phyloP scores from a whole-genome alignment of 2,113 vertebrate species.

The Rostratula benghalensis region DNA sequence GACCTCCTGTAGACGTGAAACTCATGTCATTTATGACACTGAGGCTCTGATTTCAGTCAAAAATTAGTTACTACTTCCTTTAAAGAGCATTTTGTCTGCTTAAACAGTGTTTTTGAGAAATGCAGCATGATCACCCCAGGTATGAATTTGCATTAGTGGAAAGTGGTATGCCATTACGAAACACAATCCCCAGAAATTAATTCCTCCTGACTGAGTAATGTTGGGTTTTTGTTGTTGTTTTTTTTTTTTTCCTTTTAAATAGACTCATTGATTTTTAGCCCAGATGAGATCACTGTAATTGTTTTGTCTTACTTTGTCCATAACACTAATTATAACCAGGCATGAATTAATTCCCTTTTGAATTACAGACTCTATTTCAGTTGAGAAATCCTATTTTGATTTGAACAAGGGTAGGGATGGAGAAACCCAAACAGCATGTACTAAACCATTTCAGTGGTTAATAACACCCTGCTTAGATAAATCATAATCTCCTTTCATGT shows the following conservation, averaged over 20 bases:
- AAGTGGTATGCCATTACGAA: neutral
- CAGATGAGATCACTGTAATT: constrained; percentile 33
- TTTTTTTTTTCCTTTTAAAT: neutral
- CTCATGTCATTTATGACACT: neutral
- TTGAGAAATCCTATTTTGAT: constrained; percentile 23
- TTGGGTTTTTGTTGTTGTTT: neutral
- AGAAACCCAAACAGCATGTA: neutral
- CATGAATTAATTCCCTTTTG: neutral
- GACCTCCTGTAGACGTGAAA: neutral
- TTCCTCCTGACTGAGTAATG: neutral
- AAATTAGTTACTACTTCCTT: neutral
- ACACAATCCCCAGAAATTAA: neutral
- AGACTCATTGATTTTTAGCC: constrained; percentile 5
- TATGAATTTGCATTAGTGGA: neutral
- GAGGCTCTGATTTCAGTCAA: neutral
- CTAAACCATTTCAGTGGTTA: constrained; percentile 23
- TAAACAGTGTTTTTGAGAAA: neutral
- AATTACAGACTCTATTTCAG: neutral
- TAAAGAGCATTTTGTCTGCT: neutral
- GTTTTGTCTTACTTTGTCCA: constrained; percentile 18
- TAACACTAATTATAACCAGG: neutral
- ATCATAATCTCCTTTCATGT: neutral
- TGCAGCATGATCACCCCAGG: neutral
- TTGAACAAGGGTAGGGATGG: constrained; percentile 22
- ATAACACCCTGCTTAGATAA: constrained; percentile 30